Conservation (phyloP, 2,888 invertebrate species). For the Odontocerum albicorne region DNA sequence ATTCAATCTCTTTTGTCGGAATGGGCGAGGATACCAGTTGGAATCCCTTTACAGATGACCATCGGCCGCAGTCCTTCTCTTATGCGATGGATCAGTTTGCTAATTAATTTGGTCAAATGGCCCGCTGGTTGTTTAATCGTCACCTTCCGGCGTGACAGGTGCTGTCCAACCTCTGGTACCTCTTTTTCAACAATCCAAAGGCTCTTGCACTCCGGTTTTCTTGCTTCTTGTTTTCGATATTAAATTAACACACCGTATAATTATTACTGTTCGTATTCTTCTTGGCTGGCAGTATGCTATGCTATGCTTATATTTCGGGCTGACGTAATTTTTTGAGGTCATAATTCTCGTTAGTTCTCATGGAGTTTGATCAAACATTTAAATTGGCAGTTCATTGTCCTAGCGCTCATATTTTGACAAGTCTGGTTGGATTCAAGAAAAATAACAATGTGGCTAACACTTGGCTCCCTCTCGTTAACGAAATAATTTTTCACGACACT, state of each 20-base stretch:
- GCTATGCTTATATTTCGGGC: not conserved
- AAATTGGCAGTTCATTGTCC: constrained; percentile 14
- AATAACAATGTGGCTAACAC: too few relatives aligned
- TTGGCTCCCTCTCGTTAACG: too few relatives aligned
- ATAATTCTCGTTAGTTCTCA: constrained; percentile 6
- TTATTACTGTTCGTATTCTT: not conserved
- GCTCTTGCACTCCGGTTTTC: too few relatives aligned
- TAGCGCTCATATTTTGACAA: constrained; percentile 6
- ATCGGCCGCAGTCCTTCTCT: too few relatives aligned
- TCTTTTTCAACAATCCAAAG: too few relatives aligned
- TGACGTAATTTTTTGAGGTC: not conserved
- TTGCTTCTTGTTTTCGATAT: too few relatives aligned
- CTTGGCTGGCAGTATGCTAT: too few relatives aligned
- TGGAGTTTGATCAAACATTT: constrained; percentile 8
- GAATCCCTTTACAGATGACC: too few relatives aligned
- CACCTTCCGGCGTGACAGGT: constrained; percentile 24
- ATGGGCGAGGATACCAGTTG: too few relatives aligned
- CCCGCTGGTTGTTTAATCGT: constrained; percentile 16
- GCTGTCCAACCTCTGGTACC: not conserved
- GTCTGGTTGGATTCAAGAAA: not conserved
- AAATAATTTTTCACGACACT: too few relatives aligned
- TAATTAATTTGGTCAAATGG: constrained; percentile 17
- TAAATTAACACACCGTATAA: too few relatives aligned
- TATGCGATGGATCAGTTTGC: constrained; percentile 4
- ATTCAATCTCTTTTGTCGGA: too few relatives aligned